Percentiles rank a stretch among this genome's conserved stretches.
These are phyloP conservation scores for Nasua narica DNA, from an alignment of 2,797 vertebrate genomes.

Conservation along the genomic window DNA sequence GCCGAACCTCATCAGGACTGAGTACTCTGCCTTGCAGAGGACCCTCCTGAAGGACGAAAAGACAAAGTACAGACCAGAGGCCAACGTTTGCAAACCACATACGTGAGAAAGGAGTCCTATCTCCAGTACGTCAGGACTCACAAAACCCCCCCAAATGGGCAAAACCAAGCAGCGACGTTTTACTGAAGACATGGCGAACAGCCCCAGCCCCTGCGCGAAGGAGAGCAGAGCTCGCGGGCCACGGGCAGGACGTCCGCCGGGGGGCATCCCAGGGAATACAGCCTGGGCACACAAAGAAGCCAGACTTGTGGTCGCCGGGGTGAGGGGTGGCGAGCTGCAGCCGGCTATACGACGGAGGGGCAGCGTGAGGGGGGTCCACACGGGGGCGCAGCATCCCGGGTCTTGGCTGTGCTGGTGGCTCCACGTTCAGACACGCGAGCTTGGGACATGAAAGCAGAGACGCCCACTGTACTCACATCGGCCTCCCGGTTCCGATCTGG, in stretches of 20 bases:
- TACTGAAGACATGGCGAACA: not conserved
- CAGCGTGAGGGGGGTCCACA: not conserved
- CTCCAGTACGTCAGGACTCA: not conserved
- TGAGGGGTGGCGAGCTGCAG: not conserved
- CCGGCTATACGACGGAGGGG: not conserved
- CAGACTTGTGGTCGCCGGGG: not conserved
- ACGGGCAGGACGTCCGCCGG: fast-evolving
- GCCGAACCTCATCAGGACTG: not conserved
- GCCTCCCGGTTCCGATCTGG: not conserved
- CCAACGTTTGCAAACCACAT: not conserved
- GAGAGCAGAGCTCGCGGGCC: too few relatives aligned
- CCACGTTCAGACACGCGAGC: not conserved
- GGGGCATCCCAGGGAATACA: fast-evolving
- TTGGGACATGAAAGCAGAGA: not conserved
- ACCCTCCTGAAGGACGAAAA: too few relatives aligned
- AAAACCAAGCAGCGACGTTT: not conserved
- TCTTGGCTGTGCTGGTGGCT: not conserved
- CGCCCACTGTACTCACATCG: not conserved
- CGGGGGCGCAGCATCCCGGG: not conserved
- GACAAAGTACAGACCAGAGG: not conserved
- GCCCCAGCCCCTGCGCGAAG: not conserved
- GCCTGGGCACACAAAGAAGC: not conserved
- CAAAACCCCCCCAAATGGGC: not conserved
- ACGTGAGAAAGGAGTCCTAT: not conserved
- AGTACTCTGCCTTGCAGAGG: not conserved